Conservation (phyloP, 2,797 vertebrate species). For the Lepus townsendii region DNA sequence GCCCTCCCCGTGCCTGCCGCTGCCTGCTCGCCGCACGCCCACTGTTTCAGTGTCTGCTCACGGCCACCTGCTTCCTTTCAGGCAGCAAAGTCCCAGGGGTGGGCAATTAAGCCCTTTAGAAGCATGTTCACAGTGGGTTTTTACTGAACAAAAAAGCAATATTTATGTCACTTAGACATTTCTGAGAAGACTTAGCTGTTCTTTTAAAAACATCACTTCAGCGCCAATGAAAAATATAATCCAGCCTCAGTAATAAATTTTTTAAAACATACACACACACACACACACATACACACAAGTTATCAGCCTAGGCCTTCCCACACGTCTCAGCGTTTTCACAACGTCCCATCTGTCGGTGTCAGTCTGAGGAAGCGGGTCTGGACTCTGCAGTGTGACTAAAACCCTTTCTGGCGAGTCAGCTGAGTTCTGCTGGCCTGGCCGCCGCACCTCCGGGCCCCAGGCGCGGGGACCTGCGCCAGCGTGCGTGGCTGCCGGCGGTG, state of each 20-base stretch:
- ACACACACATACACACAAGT: slow-evolving; percentile 47
- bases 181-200: slow-evolving; percentile 81
- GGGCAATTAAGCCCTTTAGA: slow-evolving; percentile 52
- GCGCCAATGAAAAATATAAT: slow-evolving; percentile 71
- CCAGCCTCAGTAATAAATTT: slow-evolving; percentile 74
- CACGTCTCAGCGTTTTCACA: slow-evolving; percentile 40
- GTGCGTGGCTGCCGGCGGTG: slow-evolving; percentile 28
- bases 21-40: neutral
- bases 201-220: slow-evolving; percentile 75
- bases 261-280: slow-evolving; percentile 59
- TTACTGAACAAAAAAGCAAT: slow-evolving; percentile 63
- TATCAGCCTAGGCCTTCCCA: slow-evolving; percentile 68
- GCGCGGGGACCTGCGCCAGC: slow-evolving; percentile 26
- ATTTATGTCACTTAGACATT: slow-evolving; percentile 74
- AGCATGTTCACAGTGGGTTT: slow-evolving; percentile 59
- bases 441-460: neutral
- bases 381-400: slow-evolving; percentile 57
- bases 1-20: neutral
- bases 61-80: slow-evolving; percentile 53
- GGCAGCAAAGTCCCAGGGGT: neutral
- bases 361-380: slow-evolving; percentile 48
- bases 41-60: neutral
- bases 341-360: slow-evolving; percentile 68
- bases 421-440: slow-evolving; percentile 1
- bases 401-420: slow-evolving; percentile 61